Evolutionary conservation across 2,888 invertebrate species (phyloP).

Genomic region (Chrysina gloriosa): DNA sequence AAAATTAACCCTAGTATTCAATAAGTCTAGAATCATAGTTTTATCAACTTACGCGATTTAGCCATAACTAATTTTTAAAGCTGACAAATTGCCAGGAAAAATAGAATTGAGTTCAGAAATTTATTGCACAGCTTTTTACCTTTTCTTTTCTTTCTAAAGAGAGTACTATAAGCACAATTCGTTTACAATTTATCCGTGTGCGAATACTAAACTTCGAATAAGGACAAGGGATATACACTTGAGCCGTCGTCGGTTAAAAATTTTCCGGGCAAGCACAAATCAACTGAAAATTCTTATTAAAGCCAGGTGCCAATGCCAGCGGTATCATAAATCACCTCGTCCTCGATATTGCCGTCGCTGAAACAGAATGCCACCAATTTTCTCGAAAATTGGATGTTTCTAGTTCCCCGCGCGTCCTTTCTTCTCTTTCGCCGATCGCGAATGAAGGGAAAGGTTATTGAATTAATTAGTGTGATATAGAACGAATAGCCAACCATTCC

Average conservation of each 20-base stretch:
- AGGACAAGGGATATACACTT: not conserved
- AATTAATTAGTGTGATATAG: too few relatives aligned
- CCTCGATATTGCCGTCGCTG: conserved; percentile 18
- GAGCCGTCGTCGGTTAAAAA: conserved; percentile 15
- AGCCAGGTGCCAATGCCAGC: conserved; percentile 39
- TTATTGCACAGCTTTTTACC: too few relatives aligned
- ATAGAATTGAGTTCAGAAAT: too few relatives aligned
- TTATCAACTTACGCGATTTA: too few relatives aligned
- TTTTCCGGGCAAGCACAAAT: conserved; percentile 36
- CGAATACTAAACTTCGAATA: not conserved
- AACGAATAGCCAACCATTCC: too few relatives aligned
- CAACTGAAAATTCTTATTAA: conserved; percentile 41
- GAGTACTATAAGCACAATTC: not conserved
- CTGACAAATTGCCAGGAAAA: too few relatives aligned
- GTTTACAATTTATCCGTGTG: not conserved
- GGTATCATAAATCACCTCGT: conserved; percentile 40
- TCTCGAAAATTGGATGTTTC: conserved; percentile 31
- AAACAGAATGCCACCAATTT: conserved; percentile 32
- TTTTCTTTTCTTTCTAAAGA: too few relatives aligned
- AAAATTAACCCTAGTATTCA: too few relatives aligned
- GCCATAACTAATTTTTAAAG: too few relatives aligned
- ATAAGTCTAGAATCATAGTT: too few relatives aligned
- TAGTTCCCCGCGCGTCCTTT: conserved; percentile 7
- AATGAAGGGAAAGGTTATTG: not conserved
- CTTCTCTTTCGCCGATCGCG: not conserved